Conservation (phyloP, 2,113 vertebrate genomes). For the Typhlomys cinereus region DNA sequence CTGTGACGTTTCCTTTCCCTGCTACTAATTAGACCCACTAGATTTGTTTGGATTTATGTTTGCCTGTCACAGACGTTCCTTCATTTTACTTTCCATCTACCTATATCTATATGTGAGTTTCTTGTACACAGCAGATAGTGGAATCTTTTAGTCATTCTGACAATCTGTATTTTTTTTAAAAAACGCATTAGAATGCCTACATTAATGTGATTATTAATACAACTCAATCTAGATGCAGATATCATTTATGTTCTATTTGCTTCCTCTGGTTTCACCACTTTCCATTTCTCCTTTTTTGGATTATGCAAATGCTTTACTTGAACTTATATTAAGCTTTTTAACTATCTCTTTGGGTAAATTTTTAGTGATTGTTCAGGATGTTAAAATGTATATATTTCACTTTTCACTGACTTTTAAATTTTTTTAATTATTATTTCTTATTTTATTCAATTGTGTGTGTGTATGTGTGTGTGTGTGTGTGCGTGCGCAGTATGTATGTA, state of each 20-base stretch:
- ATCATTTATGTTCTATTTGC: not conserved
- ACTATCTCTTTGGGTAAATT: not conserved
- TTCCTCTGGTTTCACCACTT: not conserved
- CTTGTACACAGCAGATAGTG: not conserved
- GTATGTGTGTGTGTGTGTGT: not conserved
- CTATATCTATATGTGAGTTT: not conserved
- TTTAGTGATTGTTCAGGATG: not conserved
- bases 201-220: not conserved
- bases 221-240: not conserved
- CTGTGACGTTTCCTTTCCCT: not conserved
- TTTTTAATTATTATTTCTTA: no score
- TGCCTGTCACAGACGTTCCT: not conserved
- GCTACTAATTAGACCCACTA: not conserved
- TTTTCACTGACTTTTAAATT: not conserved
- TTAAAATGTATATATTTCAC: not conserved
- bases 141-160: not conserved
- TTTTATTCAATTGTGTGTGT: not conserved
- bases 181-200: not conserved
- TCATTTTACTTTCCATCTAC: not conserved
- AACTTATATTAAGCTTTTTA: not conserved
- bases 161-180: not conserved
- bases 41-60: not conserved
- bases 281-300: not conserved
- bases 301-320: not conserved
- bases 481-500: not conserved